A percentile compares a stretch with the other conserved stretches of the same genome.
Conservation (phyloP, 1,140 invertebrate species). For the Carposina sasakii region DNA sequence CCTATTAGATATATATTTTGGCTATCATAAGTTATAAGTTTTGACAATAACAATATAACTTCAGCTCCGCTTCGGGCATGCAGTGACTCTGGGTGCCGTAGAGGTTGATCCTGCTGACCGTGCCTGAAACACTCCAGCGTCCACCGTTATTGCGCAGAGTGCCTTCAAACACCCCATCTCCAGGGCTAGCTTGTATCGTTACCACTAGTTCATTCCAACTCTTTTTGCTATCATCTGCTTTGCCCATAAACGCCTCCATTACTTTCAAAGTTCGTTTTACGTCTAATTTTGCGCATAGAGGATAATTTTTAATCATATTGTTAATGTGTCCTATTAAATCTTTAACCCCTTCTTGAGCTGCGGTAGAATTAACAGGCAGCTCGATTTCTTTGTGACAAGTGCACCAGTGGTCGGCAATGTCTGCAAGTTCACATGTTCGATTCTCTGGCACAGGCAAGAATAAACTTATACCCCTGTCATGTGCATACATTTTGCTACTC, state of each 20-base stretch:
- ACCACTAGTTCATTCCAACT: not conserved
- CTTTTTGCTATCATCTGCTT: conserved; percentile 17
- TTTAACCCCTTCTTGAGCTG: conserved; percentile 58
- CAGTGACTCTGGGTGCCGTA: not conserved
- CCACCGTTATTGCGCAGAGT: not conserved
- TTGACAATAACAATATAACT: too few species aligned
- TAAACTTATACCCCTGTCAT: conserved; percentile 77
- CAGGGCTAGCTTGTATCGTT: not conserved
- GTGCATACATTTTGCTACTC: conserved; percentile 8
- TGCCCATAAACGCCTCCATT: conserved; percentile 22
- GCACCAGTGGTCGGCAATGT: conserved; percentile 86
- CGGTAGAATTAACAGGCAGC: conserved; percentile 50
- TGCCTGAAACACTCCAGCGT: not conserved
- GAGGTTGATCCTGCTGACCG: not conserved
- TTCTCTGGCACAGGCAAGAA: conserved; percentile 77
- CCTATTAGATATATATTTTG: too few species aligned
- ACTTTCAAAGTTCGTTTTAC: conserved; percentile 59
- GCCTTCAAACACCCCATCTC: not conserved
- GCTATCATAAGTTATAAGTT: too few species aligned
- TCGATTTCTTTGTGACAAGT: conserved; percentile 77
- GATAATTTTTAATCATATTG: conserved; percentile 69
- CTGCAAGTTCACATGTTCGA: conserved; percentile 80
- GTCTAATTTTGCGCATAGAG: conserved; percentile 73
- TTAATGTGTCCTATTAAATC: conserved; percentile 77
- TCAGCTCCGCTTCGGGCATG: not conserved